Evolutionary conservation across 2,797 vertebrate species (phyloP).

Genomic region (Premnoplex brunnescens): DNA sequence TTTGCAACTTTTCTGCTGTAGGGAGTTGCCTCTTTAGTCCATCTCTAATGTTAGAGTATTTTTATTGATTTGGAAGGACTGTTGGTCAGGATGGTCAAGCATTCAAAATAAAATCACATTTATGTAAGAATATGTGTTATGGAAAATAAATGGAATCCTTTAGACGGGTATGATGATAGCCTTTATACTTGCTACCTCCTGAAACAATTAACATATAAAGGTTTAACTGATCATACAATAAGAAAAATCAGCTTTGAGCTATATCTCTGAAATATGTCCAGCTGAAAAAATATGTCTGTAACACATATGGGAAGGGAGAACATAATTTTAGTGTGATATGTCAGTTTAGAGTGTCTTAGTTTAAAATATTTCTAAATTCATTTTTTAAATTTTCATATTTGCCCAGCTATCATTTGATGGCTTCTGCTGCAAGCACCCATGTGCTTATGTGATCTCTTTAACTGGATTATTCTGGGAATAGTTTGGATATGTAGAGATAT

Average conservation of each 20-base stretch:
- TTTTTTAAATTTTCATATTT: neutral
- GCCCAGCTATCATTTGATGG: neutral
- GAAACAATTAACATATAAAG: neutral
- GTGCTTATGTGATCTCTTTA: neutral
- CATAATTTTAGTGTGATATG: neutral
- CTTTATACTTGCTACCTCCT: neutral
- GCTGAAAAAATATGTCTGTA: neutral
- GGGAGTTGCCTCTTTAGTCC: neutral
- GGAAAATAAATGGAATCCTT: neutral
- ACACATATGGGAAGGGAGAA: neutral
- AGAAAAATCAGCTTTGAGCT: neutral
- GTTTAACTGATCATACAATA: neutral
- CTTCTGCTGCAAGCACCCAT: neutral
- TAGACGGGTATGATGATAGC: neutral
- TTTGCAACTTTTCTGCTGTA: neutral
- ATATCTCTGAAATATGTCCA: neutral
- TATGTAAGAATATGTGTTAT: neutral
- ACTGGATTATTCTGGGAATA: neutral
- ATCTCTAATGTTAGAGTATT: neutral
- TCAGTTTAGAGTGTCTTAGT: neutral
- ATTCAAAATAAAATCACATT: neutral
- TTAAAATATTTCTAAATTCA: neutral
- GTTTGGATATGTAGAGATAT: neutral
- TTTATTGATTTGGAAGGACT: neutral
- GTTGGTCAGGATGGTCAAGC: neutral